These are phyloP conservation scores for Fratercula arctica DNA, from an alignment of 2,797 vertebrate species.

Conservation along the genomic window DNA sequence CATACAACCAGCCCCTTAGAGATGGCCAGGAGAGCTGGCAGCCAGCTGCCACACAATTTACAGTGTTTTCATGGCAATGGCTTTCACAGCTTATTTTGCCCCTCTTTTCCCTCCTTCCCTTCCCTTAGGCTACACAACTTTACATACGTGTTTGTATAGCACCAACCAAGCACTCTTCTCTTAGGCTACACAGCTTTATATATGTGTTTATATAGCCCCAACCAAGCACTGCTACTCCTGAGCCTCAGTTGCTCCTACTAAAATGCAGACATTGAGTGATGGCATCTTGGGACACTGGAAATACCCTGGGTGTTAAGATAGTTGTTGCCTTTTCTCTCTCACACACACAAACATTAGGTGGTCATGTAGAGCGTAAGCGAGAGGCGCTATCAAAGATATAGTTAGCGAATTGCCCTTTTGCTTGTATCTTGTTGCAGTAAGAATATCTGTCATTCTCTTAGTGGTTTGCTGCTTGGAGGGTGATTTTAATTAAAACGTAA, in stretches of 20 bases:
- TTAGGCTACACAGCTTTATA: background rate
- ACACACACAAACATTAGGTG: background rate
- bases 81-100: background rate
- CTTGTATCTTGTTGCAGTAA: constrained; percentile 56
- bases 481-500: constrained; percentile 77
- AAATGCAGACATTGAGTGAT: background rate
- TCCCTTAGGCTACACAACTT: background rate
- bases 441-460: constrained; percentile 71
- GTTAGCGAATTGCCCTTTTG: constrained; percentile 61
- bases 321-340: background rate
- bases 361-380: background rate
- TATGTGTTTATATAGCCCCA: background rate
- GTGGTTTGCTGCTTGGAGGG: constrained; percentile 71
- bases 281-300: background rate
- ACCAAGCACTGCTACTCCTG: rapidly evolving
- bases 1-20: background rate
- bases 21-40: background rate
- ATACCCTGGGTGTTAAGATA: background rate
- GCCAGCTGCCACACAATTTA: background rate
- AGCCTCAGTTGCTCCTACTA: background rate
- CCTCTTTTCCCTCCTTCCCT: background rate
- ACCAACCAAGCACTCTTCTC: background rate
- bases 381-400: background rate
- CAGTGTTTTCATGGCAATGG: background rate
- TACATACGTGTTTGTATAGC: background rate